Conservation (phyloP, 2,888 invertebrate genomes). For the Thecophora atra region DNA sequence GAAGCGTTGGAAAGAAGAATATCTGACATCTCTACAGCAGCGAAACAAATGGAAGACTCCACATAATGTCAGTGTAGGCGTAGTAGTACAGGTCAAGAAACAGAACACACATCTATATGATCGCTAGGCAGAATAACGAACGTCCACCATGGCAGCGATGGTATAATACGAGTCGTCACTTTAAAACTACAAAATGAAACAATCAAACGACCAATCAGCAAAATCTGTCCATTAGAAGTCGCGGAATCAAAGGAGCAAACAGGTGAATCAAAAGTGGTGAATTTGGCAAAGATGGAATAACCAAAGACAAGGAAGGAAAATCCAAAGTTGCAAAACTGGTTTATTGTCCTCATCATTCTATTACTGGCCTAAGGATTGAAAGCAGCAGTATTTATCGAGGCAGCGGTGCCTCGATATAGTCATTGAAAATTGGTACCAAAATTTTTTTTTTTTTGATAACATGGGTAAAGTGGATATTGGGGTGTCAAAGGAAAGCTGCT, state of each 20-base stretch:
- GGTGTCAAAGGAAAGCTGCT: too few relatives aligned
- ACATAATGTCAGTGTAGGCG: background rate
- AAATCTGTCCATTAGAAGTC: constrained; percentile 9
- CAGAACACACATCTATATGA: constrained; percentile 24
- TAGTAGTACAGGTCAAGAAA: constrained; percentile 24
- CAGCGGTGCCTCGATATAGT: too few relatives aligned
- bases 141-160: constrained; percentile 10
- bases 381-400: too few relatives aligned
- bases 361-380: too few relatives aligned
- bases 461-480: too few relatives aligned
- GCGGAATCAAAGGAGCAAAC: background rate
- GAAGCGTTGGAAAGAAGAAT: constrained; percentile 3
- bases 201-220: constrained; percentile 9
- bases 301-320: too few relatives aligned
- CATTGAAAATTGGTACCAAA: too few relatives aligned
- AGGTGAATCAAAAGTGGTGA: background rate
- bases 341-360: too few relatives aligned
- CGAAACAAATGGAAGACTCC: constrained; percentile 23
- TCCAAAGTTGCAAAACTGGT: too few relatives aligned
- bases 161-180: constrained; percentile 22
- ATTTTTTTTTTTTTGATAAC: too few relatives aligned
- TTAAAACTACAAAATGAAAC: constrained; percentile 10
- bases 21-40: constrained; percentile 7
- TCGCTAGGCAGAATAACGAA: constrained; percentile 24
- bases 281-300: too few relatives aligned